These are phyloP conservation scores for Virgularia gustaviana DNA, from an alignment of 92 coral and sea anemone genomes.

Conservation along the genomic window DNA sequence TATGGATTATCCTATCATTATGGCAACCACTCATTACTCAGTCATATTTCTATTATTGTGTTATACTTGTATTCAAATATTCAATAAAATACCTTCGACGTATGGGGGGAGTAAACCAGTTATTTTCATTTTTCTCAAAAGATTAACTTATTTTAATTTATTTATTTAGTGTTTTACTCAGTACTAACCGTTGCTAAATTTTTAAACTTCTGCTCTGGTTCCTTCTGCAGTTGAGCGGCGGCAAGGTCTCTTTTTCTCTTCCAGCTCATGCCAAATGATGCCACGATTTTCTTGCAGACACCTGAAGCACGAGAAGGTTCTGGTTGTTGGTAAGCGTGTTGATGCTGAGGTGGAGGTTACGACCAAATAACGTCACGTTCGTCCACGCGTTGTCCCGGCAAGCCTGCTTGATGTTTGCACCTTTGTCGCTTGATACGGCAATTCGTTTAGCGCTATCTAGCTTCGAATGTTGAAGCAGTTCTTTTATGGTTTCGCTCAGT, in stretches of 20 bases:
- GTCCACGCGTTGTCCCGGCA: background rate
- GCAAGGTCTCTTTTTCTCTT: conserved; percentile 3
- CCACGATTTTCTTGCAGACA: background rate
- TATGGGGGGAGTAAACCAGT: no score
- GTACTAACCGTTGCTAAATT: no score
- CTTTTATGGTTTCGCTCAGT: background rate
- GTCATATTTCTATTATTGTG: no score
- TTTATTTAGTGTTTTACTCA: no score
- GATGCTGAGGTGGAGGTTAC: conserved; percentile 8
- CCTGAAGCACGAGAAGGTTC: background rate
- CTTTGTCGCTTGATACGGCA: background rate
- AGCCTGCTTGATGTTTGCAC: background rate
- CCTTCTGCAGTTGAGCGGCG: conserved; percentile 2
- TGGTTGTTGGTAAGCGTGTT: background rate
- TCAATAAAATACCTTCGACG: no score
- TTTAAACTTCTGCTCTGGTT: no score
- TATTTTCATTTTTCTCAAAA: no score
- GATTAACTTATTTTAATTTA: no score
- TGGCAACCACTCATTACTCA: no score
- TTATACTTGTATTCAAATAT: no score
- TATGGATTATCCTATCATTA: no score
- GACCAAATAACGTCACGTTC: conserved; percentile 5
- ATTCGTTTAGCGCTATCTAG: background rate
- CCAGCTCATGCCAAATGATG: background rate
- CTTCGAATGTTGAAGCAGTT: background rate